Conservation (phyloP, 2,113 vertebrate genomes). For the Drymodes brunneopygia region DNA sequence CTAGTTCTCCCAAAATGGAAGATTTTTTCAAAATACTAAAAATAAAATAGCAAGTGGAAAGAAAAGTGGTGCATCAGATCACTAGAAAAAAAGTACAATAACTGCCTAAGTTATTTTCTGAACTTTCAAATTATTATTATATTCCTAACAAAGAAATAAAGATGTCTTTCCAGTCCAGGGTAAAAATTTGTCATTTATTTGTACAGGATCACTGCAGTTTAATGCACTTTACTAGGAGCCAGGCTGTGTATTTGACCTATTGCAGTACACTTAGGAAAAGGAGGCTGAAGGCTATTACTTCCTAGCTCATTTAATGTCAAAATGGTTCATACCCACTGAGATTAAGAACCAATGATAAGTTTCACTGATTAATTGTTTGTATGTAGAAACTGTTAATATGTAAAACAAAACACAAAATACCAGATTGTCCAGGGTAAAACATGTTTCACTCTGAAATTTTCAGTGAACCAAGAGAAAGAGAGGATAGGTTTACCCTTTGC, state of each 20-base stretch:
- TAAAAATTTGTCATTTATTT: neutral
- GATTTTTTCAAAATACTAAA: neutral
- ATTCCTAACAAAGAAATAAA: neutral
- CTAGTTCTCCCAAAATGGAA: neutral
- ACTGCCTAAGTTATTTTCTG: neutral
- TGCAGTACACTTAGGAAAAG: neutral
- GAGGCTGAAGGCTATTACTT: neutral
- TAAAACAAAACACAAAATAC: neutral
- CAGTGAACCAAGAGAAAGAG: neutral
- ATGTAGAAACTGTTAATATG: neutral
- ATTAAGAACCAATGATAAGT: neutral
- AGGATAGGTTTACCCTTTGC: neutral
- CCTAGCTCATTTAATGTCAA: neutral
- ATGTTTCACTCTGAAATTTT: neutral
- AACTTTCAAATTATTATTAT: neutral
- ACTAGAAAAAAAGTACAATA: neutral
- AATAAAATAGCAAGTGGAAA: neutral
- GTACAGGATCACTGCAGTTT: neutral
- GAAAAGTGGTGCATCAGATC: neutral
- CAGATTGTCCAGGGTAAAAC: too few relatives aligned
- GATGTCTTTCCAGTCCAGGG: neutral
- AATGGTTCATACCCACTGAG: neutral
- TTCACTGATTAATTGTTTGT: neutral
- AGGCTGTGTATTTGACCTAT: neutral
- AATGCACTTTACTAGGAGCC: fast-evolving